Percentiles rank a stretch among this genome's conserved stretches.
phyloP scores from a whole-genome alignment of 35 echinoderm and acorn worm species.

The Strongylocentrotus purpuratus region DNA sequence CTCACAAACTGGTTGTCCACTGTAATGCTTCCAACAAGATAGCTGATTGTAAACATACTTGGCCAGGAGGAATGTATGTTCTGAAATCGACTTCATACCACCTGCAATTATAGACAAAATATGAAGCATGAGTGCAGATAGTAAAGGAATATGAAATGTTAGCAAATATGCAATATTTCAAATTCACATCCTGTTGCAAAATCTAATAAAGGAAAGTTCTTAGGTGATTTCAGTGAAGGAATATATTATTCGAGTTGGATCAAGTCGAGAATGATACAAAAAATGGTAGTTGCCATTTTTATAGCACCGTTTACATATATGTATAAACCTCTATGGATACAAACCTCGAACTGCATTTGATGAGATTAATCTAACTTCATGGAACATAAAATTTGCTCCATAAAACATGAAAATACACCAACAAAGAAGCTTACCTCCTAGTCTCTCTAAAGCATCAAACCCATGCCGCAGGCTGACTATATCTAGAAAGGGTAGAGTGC shows the following conservation, averaged over 20 bases:
- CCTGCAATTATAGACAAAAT: constrained; percentile 46
- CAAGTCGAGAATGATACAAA: too few relatives aligned
- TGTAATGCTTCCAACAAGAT: constrained; percentile 57
- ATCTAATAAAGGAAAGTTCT: too few relatives aligned
- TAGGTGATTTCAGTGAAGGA: not conserved
- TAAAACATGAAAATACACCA: not conserved
- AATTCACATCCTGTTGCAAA: too few relatives aligned
- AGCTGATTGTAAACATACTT: constrained; percentile 69
- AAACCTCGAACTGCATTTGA: not conserved
- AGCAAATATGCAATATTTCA: too few relatives aligned
- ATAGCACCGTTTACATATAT: not conserved
- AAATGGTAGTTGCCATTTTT: too few relatives aligned
- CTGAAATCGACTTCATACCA: constrained; percentile 67
- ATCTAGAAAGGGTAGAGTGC: constrained; percentile 87
- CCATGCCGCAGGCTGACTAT: constrained; percentile 92
- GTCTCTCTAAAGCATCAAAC: constrained; percentile 77
- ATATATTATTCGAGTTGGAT: too few relatives aligned
- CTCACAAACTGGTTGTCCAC: constrained; percentile 59
- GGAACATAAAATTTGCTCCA: too few relatives aligned
- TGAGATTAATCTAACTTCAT: not conserved
- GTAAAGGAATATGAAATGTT: too few relatives aligned
- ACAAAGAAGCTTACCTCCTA: constrained; percentile 59
- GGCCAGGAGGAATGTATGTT: constrained; percentile 76
- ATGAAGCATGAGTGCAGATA: not conserved
- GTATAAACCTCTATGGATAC: too few relatives aligned